Evolutionary conservation across 2,888 invertebrate species (phyloP).

Genomic region (Axea sp.): DNA sequence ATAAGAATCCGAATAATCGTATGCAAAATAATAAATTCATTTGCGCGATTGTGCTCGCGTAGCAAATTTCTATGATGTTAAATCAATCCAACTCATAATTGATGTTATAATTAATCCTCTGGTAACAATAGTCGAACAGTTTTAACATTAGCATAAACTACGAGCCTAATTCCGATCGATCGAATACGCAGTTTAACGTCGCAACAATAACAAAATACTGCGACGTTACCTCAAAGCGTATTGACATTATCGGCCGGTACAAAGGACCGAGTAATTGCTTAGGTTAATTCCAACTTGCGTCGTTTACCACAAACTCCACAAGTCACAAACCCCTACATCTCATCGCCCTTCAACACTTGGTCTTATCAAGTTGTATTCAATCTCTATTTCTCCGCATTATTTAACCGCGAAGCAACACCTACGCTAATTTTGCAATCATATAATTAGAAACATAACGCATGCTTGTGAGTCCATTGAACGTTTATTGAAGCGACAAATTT

Average conservation of each 20-base stretch:
- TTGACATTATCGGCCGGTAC: conserved; percentile 68
- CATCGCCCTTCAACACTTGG: conserved; percentile 52
- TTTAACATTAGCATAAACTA: conserved; percentile 32
- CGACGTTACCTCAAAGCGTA: conserved; percentile 62
- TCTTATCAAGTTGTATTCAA: conserved; percentile 51
- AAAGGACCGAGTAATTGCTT: conserved; percentile 70
- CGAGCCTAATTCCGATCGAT: conserved; percentile 25
- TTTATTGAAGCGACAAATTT: too few relatives aligned
- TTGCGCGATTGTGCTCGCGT: too few relatives aligned
- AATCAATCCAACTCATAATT: neutral
- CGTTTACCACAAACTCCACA: conserved; percentile 63
- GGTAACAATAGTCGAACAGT: conserved; percentile 6
- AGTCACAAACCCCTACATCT: conserved; percentile 56
- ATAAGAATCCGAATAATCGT: too few relatives aligned
- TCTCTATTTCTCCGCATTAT: conserved; percentile 30
- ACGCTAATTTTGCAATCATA: too few relatives aligned
- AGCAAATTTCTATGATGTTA: too few relatives aligned
- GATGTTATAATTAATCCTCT: conserved; percentile 1
- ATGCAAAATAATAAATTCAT: too few relatives aligned
- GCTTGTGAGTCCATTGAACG: too few relatives aligned
- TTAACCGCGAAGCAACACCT: conserved; percentile 21
- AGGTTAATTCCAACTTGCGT: conserved; percentile 70
- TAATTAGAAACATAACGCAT: too few relatives aligned
- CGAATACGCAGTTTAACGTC: conserved; percentile 36
- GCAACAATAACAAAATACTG: conserved; percentile 45